Evolutionary conservation across 2,888 invertebrate species (phyloP), one percentile per base, ranked within the genome.

Genomic region (Xestobium rufovillosum): DNA sequence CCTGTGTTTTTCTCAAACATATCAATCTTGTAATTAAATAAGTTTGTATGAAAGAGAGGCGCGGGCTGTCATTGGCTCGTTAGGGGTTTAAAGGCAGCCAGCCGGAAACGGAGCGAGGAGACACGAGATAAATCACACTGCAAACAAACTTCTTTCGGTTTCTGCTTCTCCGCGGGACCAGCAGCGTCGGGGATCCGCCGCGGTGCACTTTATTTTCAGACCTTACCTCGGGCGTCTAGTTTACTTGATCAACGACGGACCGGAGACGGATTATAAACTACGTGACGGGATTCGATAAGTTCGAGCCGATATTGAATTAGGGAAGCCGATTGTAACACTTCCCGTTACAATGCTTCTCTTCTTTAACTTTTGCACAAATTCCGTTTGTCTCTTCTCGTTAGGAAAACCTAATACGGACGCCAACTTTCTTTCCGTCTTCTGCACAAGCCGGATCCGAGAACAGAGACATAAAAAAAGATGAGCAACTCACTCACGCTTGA

Each of bases 251-350:
- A 49, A 44, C 45, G 45, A 43, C 41, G 44, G 39, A 38, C 44
- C 45, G 41, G 42, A 34, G 32, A 38, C 36, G 49, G 48, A 50
- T 51, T 50, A 49, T 50, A 43, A 45, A 45, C 35, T 44, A 52
- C 52, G 52, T 52, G 52, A 51, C 41, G 36, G 41, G 52, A 51
- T 49, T 52, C 19, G 37, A 43, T 42, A 50, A 50, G 48, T 44
- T 47, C n/a, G n/a, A n/a, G 44, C 36, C 39, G 39, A 50, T 50
- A 51, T 50, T 51, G 51, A 51, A 51, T 51, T 51, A 45, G 39
- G 40, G 36, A 45, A 47, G n/a, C n/a, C n/a, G n/a, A n/a, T n/a
- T n/a, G n/a, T n/a, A n/a, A n/a, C n/a, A n/a, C n/a, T n/a, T n/a
- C n/a, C n/a, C n/a, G n/a, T n/a, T n/a, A n/a, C n/a, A n/a, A n/a